phyloP scores from a whole-genome alignment of 1,140 invertebrate species.

The Drosophila setifemur region DNA sequence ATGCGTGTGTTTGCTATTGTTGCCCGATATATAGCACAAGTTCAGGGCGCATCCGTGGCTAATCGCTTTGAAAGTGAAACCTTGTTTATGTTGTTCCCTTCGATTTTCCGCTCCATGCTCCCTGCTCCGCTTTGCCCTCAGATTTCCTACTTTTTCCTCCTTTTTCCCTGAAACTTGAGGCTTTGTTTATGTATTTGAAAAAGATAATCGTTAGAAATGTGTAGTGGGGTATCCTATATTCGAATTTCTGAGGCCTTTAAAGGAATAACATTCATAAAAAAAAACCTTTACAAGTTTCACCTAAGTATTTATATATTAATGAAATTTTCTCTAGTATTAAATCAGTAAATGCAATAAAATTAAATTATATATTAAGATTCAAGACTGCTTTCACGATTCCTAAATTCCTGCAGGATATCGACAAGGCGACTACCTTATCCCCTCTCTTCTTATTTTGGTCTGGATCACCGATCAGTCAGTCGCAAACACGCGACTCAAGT shows the following conservation, averaged over 20 bases:
- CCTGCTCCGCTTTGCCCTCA: conserved; percentile 14
- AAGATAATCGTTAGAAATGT: too few species aligned
- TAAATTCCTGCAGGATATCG: too few species aligned
- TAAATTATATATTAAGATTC: too few species aligned
- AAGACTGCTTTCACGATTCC: too few species aligned
- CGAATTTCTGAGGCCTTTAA: too few species aligned
- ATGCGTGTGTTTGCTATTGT: conserved; percentile 31
- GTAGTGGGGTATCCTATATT: too few species aligned
- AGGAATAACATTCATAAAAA: too few species aligned
- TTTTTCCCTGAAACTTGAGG: conserved; percentile 36
- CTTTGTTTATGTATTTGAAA: conserved; percentile 40
- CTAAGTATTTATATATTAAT: too few species aligned
- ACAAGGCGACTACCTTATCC: background rate
- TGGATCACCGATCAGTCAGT: background rate
- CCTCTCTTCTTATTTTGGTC: background rate
- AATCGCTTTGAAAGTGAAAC: conserved; percentile 79
- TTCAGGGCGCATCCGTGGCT: conserved; percentile 62
- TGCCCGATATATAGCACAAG: conserved; percentile 55
- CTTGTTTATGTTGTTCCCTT: conserved; percentile 69
- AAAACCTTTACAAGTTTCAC: too few species aligned
- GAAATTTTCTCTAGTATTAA: too few species aligned
- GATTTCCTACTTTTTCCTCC: conserved; percentile 37
- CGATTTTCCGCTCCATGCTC: conserved; percentile 53
- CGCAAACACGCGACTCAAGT: conserved; percentile 13
- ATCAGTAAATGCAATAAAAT: too few species aligned